Evolutionary conservation across 2,888 invertebrate genomes (phyloP).

Genomic region (Euplexia lucipara): DNA sequence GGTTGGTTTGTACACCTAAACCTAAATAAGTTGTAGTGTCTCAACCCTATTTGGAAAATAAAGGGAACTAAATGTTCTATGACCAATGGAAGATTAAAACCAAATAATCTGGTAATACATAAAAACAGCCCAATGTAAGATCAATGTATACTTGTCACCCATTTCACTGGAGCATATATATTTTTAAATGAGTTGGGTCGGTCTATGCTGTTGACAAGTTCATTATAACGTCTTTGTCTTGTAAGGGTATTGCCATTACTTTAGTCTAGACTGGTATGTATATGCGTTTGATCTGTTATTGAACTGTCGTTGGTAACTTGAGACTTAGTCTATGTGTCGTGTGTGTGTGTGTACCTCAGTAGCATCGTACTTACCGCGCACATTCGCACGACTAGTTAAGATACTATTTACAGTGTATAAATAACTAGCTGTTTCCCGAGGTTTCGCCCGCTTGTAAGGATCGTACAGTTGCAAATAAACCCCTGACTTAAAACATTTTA

Average conservation of each 20-base stretch:
- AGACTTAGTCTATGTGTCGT: background rate
- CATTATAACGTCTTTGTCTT: slow-evolving; percentile 26
- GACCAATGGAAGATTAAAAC: no score
- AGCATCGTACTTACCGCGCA: background rate
- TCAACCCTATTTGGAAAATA: background rate
- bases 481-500: no score
- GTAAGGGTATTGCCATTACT: slow-evolving; percentile 25
- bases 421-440: no score
- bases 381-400: background rate
- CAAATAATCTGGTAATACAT: no score
- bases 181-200: slow-evolving; percentile 38
- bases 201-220: slow-evolving; percentile 39
- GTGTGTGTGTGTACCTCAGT: background rate
- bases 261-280: slow-evolving; percentile 25
- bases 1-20: no score
- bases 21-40: no score
- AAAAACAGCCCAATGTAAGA: background rate
- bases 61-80: background rate
- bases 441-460: no score
- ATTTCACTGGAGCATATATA: slow-evolving; percentile 6
- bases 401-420: no score
- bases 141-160: background rate
- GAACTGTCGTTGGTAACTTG: slow-evolving; percentile 14
- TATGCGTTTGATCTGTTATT: slow-evolving; percentile 16
- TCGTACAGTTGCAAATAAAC: no score